These are phyloP conservation scores for Drosophila orena DNA, from an alignment of 1,140 invertebrate genomes.

Conservation along the genomic window DNA sequence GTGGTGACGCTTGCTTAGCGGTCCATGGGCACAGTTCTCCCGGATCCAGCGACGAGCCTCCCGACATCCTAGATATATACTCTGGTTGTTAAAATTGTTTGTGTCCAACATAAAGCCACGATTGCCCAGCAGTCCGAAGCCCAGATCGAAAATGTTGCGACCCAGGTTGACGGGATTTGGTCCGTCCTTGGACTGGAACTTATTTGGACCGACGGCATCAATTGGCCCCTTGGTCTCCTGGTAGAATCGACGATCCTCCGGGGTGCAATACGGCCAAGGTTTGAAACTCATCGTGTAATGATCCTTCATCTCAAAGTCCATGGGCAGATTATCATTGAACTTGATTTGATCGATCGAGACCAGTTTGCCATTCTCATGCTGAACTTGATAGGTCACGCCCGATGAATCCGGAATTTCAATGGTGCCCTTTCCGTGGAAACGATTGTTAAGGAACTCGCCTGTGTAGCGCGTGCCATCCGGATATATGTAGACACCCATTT, in stretches of 20 bases:
- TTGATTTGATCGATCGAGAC: constrained; percentile 39
- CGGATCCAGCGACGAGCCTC: constrained; percentile 49
- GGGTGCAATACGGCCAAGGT: constrained; percentile 51
- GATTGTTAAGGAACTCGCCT: constrained; percentile 49
- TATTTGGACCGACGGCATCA: constrained; percentile 30
- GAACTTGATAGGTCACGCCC: constrained; percentile 42
- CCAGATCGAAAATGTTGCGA: constrained; percentile 54
- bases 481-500: constrained; percentile 48
- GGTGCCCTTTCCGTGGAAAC: constrained; percentile 61
- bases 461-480: constrained; percentile 60
- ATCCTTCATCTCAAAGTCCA: constrained; percentile 28
- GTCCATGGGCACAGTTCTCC: constrained; percentile 56
- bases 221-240: constrained; percentile 7
- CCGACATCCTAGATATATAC: constrained; percentile 43
- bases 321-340: constrained; percentile 47
- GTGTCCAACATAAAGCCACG: constrained; percentile 20
- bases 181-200: constrained; percentile 14
- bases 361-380: constrained; percentile 45
- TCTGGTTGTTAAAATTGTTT: background rate
- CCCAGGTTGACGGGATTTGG: background rate
- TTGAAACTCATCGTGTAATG: constrained; percentile 16
- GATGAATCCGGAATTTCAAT: constrained; percentile 23
- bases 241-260: constrained; percentile 50
- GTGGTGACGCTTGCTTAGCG: constrained; percentile 1
- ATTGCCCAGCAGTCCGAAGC: constrained; percentile 39